These are phyloP conservation scores for Drosophila bocqueti DNA, from an alignment of 1,140 invertebrate species.

Conservation along the genomic window DNA sequence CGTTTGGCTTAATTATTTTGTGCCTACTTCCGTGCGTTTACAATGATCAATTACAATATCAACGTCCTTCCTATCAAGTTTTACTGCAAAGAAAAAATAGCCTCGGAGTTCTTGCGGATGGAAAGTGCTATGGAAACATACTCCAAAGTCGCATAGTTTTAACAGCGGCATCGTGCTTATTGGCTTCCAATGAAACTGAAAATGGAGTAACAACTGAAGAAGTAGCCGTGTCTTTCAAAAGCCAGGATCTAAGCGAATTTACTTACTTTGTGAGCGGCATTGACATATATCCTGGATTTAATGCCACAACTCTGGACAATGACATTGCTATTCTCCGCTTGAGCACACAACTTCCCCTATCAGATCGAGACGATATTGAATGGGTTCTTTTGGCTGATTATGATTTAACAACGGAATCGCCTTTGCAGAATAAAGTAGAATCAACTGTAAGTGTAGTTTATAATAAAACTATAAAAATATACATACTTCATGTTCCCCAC, in stretches of 20 bases:
- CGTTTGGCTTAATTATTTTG: constrained; percentile 18
- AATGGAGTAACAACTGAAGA: constrained; percentile 2
- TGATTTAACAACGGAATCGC: constrained; percentile 14
- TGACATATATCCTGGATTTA: constrained; percentile 15
- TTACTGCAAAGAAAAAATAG: constrained; percentile 13
- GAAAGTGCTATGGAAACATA: constrained; percentile 38
- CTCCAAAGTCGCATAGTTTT: constrained; percentile 47
- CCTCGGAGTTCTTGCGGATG: constrained; percentile 13
- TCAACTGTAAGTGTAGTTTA: constrained; percentile 17
- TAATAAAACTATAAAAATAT: background rate
- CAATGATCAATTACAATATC: constrained; percentile 6
- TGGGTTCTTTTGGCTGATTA: constrained; percentile 35
- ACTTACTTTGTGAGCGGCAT: constrained; percentile 19
- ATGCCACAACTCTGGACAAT: constrained; percentile 23
- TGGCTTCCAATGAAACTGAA: background rate
- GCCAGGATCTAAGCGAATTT: constrained; percentile 5
- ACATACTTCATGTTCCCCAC: background rate
- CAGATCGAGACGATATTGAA: constrained; percentile 28
- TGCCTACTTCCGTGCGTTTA: constrained; percentile 17
- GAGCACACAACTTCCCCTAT: constrained; percentile 28
- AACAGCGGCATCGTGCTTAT: constrained; percentile 43
- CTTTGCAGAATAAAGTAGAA: background rate
- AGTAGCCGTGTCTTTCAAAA: constrained; percentile 9
- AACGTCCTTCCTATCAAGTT: constrained; percentile 40
- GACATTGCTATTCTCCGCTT: constrained; percentile 35